phyloP scores from a whole-genome alignment of 2,888 invertebrate species.

The Parapristionchus giblindavisi region DNA sequence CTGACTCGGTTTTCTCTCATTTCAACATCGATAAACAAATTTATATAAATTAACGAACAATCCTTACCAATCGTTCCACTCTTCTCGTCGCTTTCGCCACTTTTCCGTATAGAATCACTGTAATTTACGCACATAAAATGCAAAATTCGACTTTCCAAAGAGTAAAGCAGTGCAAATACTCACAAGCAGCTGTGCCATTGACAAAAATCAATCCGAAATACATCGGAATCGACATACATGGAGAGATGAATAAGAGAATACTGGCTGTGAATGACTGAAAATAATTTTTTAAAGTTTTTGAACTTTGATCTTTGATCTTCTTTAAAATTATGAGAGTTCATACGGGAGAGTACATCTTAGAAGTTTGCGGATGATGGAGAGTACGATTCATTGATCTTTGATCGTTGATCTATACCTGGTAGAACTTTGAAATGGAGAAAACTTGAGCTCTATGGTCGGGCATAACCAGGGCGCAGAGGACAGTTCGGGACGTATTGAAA shows the following conservation, averaged over 20 bases:
- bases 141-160: too few species aligned
- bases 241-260: constrained; percentile 31
- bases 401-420: constrained; percentile 38
- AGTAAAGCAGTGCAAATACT: neutral
- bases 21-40: too few species aligned
- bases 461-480: constrained; percentile 33
- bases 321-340: too few species aligned
- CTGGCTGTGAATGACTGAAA: constrained; percentile 22
- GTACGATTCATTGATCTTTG: too few species aligned
- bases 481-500: constrained; percentile 31
- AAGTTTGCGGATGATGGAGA: too few species aligned
- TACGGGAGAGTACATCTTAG: too few species aligned
- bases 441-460: constrained; percentile 28
- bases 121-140: neutral
- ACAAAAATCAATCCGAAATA: constrained; percentile 5
- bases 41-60: too few species aligned
- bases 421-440: constrained; percentile 40
- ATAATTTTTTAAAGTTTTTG: neutral
- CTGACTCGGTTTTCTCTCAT: too few species aligned
- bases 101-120: constrained; percentile 21
- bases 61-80: constrained; percentile 19
- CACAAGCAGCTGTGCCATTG: neutral
- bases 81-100: constrained; percentile 11
- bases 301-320: neutral
- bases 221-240: constrained; percentile 36